Conservation (phyloP, 2,113 vertebrate species). For the Crotalus horridus region DNA sequence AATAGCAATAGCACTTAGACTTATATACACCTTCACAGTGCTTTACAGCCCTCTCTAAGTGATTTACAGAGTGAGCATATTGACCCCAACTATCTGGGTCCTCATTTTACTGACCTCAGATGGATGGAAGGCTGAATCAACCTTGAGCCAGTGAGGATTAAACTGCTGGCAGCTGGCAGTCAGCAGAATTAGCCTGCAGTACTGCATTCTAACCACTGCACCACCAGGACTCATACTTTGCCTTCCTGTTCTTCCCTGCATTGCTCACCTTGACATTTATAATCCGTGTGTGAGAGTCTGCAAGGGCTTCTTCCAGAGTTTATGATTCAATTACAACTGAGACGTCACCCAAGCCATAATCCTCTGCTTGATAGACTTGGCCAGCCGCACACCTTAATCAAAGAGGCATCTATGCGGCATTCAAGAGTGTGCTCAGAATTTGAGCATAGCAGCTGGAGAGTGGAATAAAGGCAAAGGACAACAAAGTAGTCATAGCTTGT, state of each 20-base stretch:
- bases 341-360: slow-evolving; percentile 10
- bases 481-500: background rate
- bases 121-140: background rate
- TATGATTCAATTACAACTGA: slow-evolving; percentile 19
- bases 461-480: background rate
- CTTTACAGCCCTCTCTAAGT: background rate
- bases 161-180: background rate
- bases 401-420: background rate
- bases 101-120: background rate
- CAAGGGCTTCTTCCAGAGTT: background rate
- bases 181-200: background rate
- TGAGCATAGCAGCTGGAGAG: background rate
- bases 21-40: background rate
- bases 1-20: too few relatives aligned
- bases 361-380: slow-evolving; percentile 18
- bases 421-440: slow-evolving; percentile 15
- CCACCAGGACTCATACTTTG: background rate
- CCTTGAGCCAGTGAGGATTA: too few relatives aligned
- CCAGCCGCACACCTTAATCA: slow-evolving; percentile 18
- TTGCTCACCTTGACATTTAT: background rate
- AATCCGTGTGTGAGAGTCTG: background rate
- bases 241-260: background rate
- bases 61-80: background rate
- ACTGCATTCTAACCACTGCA: background rate
- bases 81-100: background rate